Evolutionary conservation across 2,888 invertebrate species (phyloP), one percentile per base, ranked within the genome.

Genomic region (Rotaria socialis): DNA sequence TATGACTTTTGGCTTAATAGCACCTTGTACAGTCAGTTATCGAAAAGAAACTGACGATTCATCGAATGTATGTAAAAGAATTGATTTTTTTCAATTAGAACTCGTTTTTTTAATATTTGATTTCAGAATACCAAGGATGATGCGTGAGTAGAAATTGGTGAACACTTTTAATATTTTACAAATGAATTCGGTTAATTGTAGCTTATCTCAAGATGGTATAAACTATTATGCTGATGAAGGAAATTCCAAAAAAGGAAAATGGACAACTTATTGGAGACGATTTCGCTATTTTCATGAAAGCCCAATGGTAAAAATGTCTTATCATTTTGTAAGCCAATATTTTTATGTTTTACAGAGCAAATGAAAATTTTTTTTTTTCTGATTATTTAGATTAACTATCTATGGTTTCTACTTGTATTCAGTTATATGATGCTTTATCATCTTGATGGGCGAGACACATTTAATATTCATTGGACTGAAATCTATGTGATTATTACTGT

Each of bases 401-500:
- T 80, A 4, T 80, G 75, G 75, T 47, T 80, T 22, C 8, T 80
- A 43, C 19, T 80, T 22, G 75, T 80, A n/a, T 80, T 47, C 22
- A 80, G 75, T 47, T 80, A 80, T 47, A 80, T 80, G 75, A 80
- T 80, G 75, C 47, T 80, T 6, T 80, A 43, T 41, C 43, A 80
- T 22, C 24, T 47, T 6, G 75, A 80, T 43, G 7, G 22, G 24
- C 16, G 6, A 2, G 7, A 47, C 47, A 19, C 16, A 24, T 19
- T 16, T 24, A 6, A 0, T 43, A 19, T 24, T 80, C 75, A 80
- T 47, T 80, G 75, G 75, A 80, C 75, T 0, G 75, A 80, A 80
- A 43, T 80, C 1, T 80, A 80, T 80, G 75, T 80, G 1, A 80
- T 80, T 80, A 47, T 80, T 0, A 80, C 75, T 24, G 75, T 80